phyloP scores from a whole-genome alignment of 1,140 invertebrate species.

The Conopomorpha cramerella region DNA sequence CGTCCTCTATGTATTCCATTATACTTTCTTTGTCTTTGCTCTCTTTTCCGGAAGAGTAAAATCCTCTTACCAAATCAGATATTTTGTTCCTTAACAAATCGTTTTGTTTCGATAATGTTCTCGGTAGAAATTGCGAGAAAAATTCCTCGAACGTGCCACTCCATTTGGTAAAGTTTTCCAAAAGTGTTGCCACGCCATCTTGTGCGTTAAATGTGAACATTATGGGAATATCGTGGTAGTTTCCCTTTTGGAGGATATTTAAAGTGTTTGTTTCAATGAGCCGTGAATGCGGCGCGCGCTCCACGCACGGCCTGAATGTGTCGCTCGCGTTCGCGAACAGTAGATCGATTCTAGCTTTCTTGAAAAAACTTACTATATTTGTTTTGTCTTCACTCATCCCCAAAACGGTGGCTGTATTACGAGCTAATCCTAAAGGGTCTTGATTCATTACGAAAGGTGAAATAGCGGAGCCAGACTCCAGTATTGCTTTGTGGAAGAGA shows the following conservation, averaged over 20 bases:
- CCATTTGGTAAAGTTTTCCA: conserved; percentile 13
- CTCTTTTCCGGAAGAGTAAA: conserved; percentile 25
- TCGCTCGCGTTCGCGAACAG: conserved; percentile 13
- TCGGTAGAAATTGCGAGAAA: conserved; percentile 20
- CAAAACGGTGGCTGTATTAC: conserved; percentile 13
- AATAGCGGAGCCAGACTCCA: conserved; percentile 36
- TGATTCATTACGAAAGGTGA: conserved; percentile 22
- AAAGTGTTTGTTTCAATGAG: conserved; percentile 27
- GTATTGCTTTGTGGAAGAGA: conserved; percentile 27
- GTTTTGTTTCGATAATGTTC: conserved; percentile 24
- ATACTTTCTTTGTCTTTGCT: conserved; percentile 14
- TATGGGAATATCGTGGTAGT: conserved; percentile 23
- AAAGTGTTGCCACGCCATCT: conserved; percentile 11
- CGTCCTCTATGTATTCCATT: conserved; percentile 29
- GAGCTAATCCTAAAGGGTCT: conserved; percentile 17
- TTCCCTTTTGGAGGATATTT: conserved; percentile 14
- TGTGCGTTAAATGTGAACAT: conserved; percentile 21
- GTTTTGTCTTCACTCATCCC: conserved; percentile 12
- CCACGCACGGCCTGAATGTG: conserved; percentile 30
- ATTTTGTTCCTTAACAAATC: conserved; percentile 15
- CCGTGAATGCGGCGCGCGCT: conserved; percentile 12
- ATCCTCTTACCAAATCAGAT: conserved; percentile 22
- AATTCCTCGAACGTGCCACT: conserved; percentile 19
- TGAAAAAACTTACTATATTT: too few species aligned
- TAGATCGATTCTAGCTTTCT: conserved; percentile 8